These are phyloP conservation scores for Leptatherina wallacei DNA, from an alignment of 2,797 vertebrate species.

Conservation along the genomic window DNA sequence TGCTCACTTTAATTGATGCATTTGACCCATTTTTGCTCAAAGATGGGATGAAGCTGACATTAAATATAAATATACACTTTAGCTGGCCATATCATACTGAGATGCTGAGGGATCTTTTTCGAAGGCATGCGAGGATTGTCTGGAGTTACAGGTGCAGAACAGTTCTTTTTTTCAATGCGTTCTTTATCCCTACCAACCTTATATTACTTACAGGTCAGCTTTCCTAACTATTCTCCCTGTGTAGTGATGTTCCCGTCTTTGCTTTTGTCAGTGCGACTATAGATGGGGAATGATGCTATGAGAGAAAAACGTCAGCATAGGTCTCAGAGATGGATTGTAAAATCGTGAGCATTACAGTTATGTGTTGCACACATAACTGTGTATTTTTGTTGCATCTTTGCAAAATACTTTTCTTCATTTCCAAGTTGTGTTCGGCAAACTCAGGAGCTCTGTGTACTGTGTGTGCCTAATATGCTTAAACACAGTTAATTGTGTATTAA, in stretches of 20 bases:
- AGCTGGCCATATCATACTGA: conserved; percentile 17
- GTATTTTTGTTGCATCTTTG: conserved; percentile 15
- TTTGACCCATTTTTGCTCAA: conserved; percentile 22
- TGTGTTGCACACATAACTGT: background rate
- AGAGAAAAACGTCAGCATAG: background rate
- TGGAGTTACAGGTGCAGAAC: conserved; percentile 21
- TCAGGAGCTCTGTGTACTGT: background rate
- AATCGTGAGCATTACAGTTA: background rate
- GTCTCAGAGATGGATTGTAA: background rate
- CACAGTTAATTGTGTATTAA: too few relatives aligned
- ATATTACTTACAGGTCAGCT: conserved; percentile 18
- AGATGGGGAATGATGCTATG: background rate
- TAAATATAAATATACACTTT: conserved; percentile 47
- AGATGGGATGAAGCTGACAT: conserved; percentile 26
- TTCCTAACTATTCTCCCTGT: background rate
- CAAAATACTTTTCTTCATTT: background rate
- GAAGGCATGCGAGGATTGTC: conserved; percentile 33
- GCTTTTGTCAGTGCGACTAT: background rate
- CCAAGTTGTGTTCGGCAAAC: conserved; percentile 17
- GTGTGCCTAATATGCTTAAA: background rate
- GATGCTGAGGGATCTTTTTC: conserved; percentile 2
- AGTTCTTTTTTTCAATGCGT: conserved; percentile 14
- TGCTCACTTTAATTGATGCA: conserved; percentile 17
- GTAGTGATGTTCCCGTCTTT: conserved; percentile 6
- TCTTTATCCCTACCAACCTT: conserved; percentile 17